Conservation (phyloP, 1,140 invertebrate species). For the Epicauta chinensis region DNA sequence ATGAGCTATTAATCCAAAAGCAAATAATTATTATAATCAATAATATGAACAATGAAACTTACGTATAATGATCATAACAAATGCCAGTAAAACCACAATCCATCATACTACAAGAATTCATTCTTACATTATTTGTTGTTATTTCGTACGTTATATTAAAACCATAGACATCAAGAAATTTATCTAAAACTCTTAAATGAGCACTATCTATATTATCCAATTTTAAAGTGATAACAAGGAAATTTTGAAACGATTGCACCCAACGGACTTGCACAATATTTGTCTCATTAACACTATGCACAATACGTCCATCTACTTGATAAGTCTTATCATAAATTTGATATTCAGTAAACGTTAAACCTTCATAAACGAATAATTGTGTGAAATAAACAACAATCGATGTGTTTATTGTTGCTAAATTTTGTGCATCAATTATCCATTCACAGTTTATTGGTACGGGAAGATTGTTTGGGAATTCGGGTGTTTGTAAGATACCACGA, state of each 20-base stretch:
- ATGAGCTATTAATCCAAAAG: too few relatives aligned
- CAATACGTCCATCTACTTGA: slow-evolving; percentile 54
- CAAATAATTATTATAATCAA: too few relatives aligned
- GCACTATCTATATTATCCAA: slow-evolving; percentile 69
- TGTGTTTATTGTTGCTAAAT: slow-evolving; percentile 44
- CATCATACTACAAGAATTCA: slow-evolving; percentile 64
- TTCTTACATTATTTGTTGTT: slow-evolving; percentile 46
- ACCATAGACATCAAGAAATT: slow-evolving; percentile 77
- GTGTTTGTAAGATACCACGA: slow-evolving; percentile 68
- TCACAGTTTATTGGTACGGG: slow-evolving; percentile 71
- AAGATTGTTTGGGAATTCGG: slow-evolving; percentile 68
- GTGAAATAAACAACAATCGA: slow-evolving; percentile 82
- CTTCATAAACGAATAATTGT: slow-evolving; percentile 76
- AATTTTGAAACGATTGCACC: slow-evolving; percentile 64
- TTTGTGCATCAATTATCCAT: slow-evolving; percentile 78
- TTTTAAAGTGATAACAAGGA: slow-evolving; percentile 70
- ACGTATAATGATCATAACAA: slow-evolving; percentile 50
- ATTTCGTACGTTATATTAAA: slow-evolving; percentile 92
- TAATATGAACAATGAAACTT: slow-evolving; percentile 20
- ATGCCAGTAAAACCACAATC: slow-evolving; percentile 78
- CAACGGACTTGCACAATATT: slow-evolving; percentile 57
- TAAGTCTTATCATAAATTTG: slow-evolving; percentile 67
- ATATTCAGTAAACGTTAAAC: slow-evolving; percentile 76
- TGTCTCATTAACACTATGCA: slow-evolving; percentile 60
- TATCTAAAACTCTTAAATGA: slow-evolving; percentile 73